Evolutionary conservation across 2,113 vertebrate genomes (phyloP).

Genomic region (Bubo scandiacus): DNA sequence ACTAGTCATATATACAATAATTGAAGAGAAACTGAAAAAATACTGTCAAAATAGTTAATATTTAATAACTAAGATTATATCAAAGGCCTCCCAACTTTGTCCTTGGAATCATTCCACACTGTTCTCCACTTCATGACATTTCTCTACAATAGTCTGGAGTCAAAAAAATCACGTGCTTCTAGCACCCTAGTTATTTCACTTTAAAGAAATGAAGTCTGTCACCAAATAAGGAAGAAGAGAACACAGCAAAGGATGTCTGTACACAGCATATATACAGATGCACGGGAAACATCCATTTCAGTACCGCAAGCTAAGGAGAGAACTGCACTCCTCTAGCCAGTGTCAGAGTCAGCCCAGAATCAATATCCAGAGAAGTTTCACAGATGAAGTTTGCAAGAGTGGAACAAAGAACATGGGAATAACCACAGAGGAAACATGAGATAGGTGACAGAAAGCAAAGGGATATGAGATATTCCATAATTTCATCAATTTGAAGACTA

Average conservation of each 20-base stretch:
- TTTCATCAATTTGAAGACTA: neutral
- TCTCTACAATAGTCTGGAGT: neutral
- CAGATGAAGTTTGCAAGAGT: neutral
- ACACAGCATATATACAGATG: neutral
- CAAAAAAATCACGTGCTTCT: neutral
- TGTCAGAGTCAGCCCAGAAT: neutral
- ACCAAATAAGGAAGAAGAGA: neutral
- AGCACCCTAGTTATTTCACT: neutral
- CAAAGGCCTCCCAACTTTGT: neutral
- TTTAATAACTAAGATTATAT: neutral
- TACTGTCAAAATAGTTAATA: neutral
- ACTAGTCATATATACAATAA: neutral
- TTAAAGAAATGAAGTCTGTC: neutral
- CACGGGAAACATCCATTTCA: neutral
- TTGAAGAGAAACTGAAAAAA: neutral
- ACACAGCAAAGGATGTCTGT: neutral
- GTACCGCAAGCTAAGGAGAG: neutral
- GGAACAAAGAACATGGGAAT: neutral
- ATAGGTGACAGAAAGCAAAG: neutral
- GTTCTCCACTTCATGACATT: neutral
- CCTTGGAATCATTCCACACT: neutral
- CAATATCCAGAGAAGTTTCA: neutral
- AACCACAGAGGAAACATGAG: neutral
- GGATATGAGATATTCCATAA: neutral
- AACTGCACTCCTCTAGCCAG: neutral